Conservation (phyloP, 2,888 invertebrate genomes). For the Lumbricus terrestris region DNA sequence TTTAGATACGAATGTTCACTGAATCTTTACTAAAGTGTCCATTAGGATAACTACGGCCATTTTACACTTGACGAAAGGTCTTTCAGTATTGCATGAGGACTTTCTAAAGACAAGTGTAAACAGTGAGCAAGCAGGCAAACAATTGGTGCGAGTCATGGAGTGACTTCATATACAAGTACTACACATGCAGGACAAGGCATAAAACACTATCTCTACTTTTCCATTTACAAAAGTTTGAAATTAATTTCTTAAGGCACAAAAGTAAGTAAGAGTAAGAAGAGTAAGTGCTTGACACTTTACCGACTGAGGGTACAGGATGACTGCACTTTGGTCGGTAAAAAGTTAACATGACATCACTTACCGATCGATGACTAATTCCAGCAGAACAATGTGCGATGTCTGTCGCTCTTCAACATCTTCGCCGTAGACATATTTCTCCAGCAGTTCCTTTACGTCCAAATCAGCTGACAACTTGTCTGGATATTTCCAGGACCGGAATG, state of each 20-base stretch:
- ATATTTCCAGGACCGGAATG: constrained; percentile 58
- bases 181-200: too few relatives aligned
- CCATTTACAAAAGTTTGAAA: background rate
- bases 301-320: too few relatives aligned
- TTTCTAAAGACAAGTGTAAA: too few relatives aligned
- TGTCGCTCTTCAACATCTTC: constrained; percentile 53
- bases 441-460: constrained; percentile 53
- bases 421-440: constrained; percentile 52
- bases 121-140: background rate
- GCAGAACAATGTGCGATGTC: constrained; percentile 56
- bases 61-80: too few relatives aligned
- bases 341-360: constrained; percentile 32
- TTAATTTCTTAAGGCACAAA: background rate
- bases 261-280: too few relatives aligned
- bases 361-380: constrained; percentile 60
- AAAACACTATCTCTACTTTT: too few relatives aligned
- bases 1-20: too few relatives aligned
- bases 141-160: background rate
- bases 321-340: too few relatives aligned
- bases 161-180: background rate
- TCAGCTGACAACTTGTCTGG: constrained; percentile 55
- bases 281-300: too few relatives aligned
- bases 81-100: too few relatives aligned
- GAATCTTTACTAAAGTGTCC: too few relatives aligned
- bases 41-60: too few relatives aligned